Evolutionary conservation across 2,888 invertebrate genomes (phyloP).

Genomic region (Amblyjoppa fuscipennis): DNA sequence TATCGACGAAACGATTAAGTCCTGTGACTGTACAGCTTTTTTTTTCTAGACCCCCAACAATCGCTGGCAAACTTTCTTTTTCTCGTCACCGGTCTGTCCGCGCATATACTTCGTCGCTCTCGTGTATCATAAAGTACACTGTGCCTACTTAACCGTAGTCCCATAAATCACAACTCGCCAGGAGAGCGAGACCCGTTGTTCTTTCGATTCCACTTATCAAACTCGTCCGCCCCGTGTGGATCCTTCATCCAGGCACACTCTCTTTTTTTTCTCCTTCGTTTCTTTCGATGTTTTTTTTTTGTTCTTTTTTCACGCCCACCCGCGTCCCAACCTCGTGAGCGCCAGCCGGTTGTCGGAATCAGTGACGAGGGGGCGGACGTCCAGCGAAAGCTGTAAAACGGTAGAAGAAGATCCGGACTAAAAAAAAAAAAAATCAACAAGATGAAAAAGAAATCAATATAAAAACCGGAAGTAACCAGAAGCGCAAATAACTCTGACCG

Average conservation of each 20-base stretch:
- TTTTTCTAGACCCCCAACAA: conserved; percentile 12
- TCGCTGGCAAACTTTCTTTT: conserved; percentile 54
- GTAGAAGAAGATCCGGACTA: conserved; percentile 32
- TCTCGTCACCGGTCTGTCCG: conserved; percentile 36
- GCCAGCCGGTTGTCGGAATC: conserved; percentile 47
- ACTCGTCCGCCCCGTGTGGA: conserved; percentile 57
- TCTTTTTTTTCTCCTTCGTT: conserved; percentile 48
- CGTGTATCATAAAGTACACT: conserved; percentile 39
- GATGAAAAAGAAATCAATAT: conserved; percentile 17
- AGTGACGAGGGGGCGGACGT: conserved; percentile 58
- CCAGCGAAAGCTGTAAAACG: conserved; percentile 59
- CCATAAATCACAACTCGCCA: conserved; percentile 65
- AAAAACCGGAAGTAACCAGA: conserved; percentile 26
- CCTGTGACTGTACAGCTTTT: conserved; percentile 4
- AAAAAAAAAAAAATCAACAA: conserved; percentile 25
- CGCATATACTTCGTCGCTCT: conserved; percentile 22
- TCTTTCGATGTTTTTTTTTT: conserved; percentile 23
- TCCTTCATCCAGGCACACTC: conserved; percentile 16
- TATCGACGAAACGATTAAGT: conserved; percentile 7
- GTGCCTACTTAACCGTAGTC: conserved; percentile 55
- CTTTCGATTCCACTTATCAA: conserved; percentile 70
- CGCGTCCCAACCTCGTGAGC: conserved; percentile 54
- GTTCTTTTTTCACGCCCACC: conserved; percentile 63
- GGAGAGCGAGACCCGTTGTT: conserved; percentile 63
- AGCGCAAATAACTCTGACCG: conserved; percentile 2